These are phyloP conservation scores for Hippoglossus hippoglossus DNA, from an alignment of 2,797 vertebrate genomes.

Conservation along the genomic window DNA sequence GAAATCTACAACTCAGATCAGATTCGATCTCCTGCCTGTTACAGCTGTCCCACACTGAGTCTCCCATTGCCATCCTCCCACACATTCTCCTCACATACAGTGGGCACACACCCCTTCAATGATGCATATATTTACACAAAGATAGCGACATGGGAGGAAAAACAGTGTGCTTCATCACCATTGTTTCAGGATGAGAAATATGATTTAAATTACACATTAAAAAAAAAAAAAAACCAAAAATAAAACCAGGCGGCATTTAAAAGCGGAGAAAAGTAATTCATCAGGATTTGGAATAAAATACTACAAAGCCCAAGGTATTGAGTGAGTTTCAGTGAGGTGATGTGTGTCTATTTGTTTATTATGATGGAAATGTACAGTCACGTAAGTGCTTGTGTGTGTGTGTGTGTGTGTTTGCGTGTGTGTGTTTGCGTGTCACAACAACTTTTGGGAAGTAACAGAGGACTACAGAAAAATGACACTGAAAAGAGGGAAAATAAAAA, in stretches of 20 bases:
- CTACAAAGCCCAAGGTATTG: slow-evolving; percentile 53
- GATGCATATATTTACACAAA: slow-evolving; percentile 81
- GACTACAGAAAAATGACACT: slow-evolving; percentile 59
- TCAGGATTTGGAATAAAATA: slow-evolving; percentile 73
- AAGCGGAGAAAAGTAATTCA: slow-evolving; percentile 51
- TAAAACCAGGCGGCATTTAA: slow-evolving; percentile 69
- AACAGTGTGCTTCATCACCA: slow-evolving; percentile 81
- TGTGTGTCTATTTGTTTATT: background rate
- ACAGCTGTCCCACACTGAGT: too few species aligned
- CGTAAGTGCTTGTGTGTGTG: slow-evolving; percentile 6
- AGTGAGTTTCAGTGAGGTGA: background rate
- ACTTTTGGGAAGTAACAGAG: slow-evolving; percentile 64
- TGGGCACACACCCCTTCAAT: slow-evolving; percentile 20
- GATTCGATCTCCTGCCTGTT: too few species aligned
- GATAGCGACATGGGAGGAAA: slow-evolving; percentile 69
- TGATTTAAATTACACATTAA: slow-evolving; percentile 83
- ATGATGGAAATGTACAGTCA: slow-evolving; percentile 14
- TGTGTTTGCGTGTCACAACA: slow-evolving; percentile 37
- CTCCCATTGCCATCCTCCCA: background rate
- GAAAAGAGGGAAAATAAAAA: slow-evolving; percentile 56
- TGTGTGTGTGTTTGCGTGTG: slow-evolving; percentile 30
- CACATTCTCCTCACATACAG: slow-evolving; percentile 5
- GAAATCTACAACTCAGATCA: slow-evolving; percentile 4
- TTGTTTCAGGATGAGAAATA: slow-evolving; percentile 75
- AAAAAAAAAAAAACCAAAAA: slow-evolving; percentile 69